phyloP scores from a whole-genome alignment of 2,113 vertebrate species.

The Scortum barcoo region DNA sequence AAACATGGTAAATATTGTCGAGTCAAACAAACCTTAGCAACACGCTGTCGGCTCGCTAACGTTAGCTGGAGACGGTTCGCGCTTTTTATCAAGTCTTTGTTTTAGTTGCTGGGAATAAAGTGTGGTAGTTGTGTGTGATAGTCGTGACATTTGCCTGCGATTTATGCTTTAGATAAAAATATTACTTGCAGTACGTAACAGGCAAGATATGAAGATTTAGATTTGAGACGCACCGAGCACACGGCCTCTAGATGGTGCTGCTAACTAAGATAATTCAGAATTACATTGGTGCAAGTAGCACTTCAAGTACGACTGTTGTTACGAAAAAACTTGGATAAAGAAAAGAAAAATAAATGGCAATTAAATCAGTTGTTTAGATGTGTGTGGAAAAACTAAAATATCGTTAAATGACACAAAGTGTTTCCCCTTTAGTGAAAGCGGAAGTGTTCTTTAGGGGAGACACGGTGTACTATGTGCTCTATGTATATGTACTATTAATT shows the following conservation, averaged over 20 bases:
- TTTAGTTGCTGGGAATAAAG: not conserved
- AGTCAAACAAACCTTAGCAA: not conserved
- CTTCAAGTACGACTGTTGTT: not conserved
- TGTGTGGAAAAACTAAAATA: not conserved
- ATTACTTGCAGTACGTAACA: not conserved
- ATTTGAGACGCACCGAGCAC: not conserved
- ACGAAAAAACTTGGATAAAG: not conserved
- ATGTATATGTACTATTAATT: too few relatives aligned
- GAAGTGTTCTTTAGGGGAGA: not conserved
- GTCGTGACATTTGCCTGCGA: fast-evolving
- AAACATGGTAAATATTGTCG: not conserved
- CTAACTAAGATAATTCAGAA: not conserved
- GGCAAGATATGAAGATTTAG: not conserved
- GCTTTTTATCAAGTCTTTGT: slow-evolving; percentile 11
- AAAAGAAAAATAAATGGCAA: too few relatives aligned
- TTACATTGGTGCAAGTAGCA: not conserved
- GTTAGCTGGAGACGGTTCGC: slow-evolving; percentile 9
- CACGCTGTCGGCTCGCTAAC: slow-evolving; percentile 8
- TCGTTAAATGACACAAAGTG: too few relatives aligned
- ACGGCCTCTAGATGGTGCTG: slow-evolving; percentile 58
- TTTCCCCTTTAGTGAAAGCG: not conserved
- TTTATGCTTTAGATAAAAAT: fast-evolving
- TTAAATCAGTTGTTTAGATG: not conserved
- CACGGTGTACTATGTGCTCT: too few relatives aligned
- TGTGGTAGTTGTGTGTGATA: too few relatives aligned